Evolutionary conservation across 2,113 vertebrate species (phyloP), one percentile per base, ranked within the genome.

Genomic region (Oophaga pumilio): DNA sequence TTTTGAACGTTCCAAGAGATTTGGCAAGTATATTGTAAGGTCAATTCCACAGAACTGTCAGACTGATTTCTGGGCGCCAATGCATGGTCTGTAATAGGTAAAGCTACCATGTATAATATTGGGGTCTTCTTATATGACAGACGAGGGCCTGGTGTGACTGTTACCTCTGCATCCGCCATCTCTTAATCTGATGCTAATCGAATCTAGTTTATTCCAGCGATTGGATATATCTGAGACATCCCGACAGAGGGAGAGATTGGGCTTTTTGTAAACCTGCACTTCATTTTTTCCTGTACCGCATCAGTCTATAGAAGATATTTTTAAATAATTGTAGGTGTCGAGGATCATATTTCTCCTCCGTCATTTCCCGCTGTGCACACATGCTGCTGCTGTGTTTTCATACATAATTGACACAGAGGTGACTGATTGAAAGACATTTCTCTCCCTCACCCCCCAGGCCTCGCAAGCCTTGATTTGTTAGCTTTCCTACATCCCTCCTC

Each of bases 381-480:
- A 73, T 26, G 56, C 66, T 26, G 66, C 69, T 20, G 78, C 86
- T 62, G 50, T 74, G 33, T 82, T 62, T 82, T 56, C 76, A 87
- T 87, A 87, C 86, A 87, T 82, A 82, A 87, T 82, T 87, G 86
- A 82, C 86, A 87, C 33, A 52, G 77, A 79, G 85, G 85, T 81
- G 85, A 87, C 85, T 80, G 85, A 87, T 81, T 73, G 85, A 73
- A 87, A 81, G 64, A 18, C 76, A 86, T 80, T 26, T 49, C 53
- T 62, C 79, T 15, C 28, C 49, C 71, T 53, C n/a, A 6, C n/a
- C 66, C 76, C n/a, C 68, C 69, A 33, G 60, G 71, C 50, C 53
- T 84, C 56, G 24, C 26, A 24, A 66, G 66, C 71, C 33, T 60
- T 52, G 69, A 83, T 88, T 88, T 76, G 17, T 88, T 66, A 76